phyloP scores from a whole-genome alignment of 2,797 vertebrate genomes.

The Alexandromys oeconomus region DNA sequence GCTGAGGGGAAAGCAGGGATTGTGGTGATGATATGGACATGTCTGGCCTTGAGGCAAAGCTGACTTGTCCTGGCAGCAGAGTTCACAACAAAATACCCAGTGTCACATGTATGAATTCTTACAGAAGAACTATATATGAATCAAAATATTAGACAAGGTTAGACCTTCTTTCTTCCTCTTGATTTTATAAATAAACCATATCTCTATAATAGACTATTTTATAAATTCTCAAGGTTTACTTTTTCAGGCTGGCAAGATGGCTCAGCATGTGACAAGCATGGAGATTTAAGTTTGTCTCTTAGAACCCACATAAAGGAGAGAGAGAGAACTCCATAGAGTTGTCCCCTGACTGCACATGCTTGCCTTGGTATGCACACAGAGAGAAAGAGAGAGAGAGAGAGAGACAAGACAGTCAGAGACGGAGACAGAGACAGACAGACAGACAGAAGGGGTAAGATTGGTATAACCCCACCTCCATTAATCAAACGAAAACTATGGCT shows the following conservation, averaged over 20 bases:
- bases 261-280: background rate
- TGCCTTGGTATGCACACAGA: background rate
- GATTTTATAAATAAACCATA: background rate
- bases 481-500: background rate
- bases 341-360: background rate
- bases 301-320: background rate
- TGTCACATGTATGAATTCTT: background rate
- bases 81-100: background rate
- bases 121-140: background rate
- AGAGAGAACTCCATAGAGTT: background rate
- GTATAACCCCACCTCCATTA: background rate
- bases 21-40: rapidly evolving
- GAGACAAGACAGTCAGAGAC: no score
- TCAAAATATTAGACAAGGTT: background rate
- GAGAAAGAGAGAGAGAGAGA: background rate
- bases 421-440: background rate
- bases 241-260: background rate
- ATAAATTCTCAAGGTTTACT: background rate
- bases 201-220: background rate
- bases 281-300: background rate
- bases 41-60: background rate
- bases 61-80: background rate
- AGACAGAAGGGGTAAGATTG: no score
- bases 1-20: background rate
- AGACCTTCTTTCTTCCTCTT: background rate